These are phyloP conservation scores for Idris sp. DNA, from an alignment of 1,140 invertebrate species.

Conservation along the genomic window DNA sequence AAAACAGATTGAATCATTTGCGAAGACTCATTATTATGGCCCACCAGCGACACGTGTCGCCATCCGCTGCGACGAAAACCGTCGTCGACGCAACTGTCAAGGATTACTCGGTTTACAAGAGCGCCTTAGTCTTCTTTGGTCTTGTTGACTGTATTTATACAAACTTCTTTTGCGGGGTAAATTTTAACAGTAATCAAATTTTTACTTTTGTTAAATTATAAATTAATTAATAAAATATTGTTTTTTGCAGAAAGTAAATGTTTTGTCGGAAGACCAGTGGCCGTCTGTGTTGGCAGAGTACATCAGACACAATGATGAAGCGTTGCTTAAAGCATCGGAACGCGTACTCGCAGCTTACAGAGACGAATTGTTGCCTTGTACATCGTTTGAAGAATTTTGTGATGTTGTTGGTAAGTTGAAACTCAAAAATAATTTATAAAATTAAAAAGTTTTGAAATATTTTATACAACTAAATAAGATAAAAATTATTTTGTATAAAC, in stretches of 20 bases:
- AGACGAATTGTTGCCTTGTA: conserved; percentile 92
- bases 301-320: conserved; percentile 95
- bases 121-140: conserved; percentile 90
- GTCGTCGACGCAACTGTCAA: conserved; percentile 80
- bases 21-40: conserved; percentile 87
- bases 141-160: conserved; percentile 87
- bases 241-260: conserved; percentile 84
- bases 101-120: conserved; percentile 91
- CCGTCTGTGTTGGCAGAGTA: conserved; percentile 92
- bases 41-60: conserved; percentile 85
- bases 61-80: conserved; percentile 78
- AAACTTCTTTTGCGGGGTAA: conserved; percentile 80
- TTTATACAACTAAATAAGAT: too few relatives aligned
- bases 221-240: too few relatives aligned
- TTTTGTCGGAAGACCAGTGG: conserved; percentile 90
- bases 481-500: too few relatives aligned
- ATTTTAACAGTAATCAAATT: conserved; percentile 83
- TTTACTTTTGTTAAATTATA: too few relatives aligned
- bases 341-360: conserved; percentile 88
- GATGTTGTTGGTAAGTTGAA: conserved; percentile 86
- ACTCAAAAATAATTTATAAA: too few relatives aligned
- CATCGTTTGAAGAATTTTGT: conserved; percentile 93
- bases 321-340: conserved; percentile 91
- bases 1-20: conserved; percentile 84
- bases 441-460: too few relatives aligned